Evolutionary conservation across 1,140 invertebrate genomes (phyloP).

Genomic region (Aradophagus sp.): DNA sequence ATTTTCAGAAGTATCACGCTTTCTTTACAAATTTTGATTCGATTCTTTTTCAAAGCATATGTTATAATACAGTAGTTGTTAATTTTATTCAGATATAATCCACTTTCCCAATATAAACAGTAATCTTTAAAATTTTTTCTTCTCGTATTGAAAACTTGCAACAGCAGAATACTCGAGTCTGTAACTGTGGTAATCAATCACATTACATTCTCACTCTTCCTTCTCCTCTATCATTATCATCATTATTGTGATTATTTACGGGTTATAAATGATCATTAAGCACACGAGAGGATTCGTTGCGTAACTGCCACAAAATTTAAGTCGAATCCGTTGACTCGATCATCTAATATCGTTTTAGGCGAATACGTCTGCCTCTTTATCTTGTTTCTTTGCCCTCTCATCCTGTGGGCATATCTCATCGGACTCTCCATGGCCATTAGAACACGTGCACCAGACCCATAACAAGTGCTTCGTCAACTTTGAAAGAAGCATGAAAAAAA

Average conservation of each 20-base stretch:
- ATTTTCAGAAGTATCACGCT: too few species aligned
- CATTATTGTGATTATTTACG: slow-evolving; percentile 36
- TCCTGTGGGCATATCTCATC: slow-evolving; percentile 45
- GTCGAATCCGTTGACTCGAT: slow-evolving; percentile 32
- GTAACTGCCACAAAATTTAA: slow-evolving; percentile 35
- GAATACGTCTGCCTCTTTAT: slow-evolving; percentile 49
- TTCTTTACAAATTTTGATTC: too few species aligned
- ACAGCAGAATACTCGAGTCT: too few species aligned
- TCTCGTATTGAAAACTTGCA: too few species aligned
- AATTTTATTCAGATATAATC: too few species aligned
- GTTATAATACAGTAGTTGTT: background rate
- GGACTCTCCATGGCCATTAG: slow-evolving; percentile 61
- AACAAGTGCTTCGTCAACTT: slow-evolving; percentile 66
- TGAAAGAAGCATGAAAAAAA: slow-evolving; percentile 49
- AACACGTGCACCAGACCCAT: slow-evolving; percentile 65
- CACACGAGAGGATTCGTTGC: slow-evolving; percentile 47
- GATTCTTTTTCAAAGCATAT: too few species aligned
- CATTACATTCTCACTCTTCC: background rate
- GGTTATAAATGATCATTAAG: slow-evolving; percentile 38
- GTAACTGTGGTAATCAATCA: slow-evolving; percentile 24
- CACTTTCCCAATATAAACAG: too few species aligned
- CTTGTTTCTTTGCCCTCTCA: slow-evolving; percentile 35
- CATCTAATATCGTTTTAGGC: slow-evolving; percentile 49
- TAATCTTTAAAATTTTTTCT: too few species aligned
- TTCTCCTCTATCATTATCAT: slow-evolving; percentile 21